Base-by-base conservation (phyloP, 1,140 invertebrate genomes). In the Homalodisca vitripennis region DNA sequence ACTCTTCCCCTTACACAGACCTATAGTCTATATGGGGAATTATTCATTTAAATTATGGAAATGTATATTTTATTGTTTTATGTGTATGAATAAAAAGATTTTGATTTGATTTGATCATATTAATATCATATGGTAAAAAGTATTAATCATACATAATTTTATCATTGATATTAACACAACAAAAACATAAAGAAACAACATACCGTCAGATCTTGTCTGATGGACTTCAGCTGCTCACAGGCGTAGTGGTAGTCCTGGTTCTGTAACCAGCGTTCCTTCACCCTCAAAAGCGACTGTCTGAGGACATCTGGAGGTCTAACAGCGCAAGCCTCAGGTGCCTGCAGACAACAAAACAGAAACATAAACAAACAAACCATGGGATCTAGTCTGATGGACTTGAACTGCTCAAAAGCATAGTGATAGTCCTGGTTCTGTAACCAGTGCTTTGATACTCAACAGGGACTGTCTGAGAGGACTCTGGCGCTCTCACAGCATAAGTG, bases 211-310 rank as follows among this genome's bases (percentile, higher is more conserved):
- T 99, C 98, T 84, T 99, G 98, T 74, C 98, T 84, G 76, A 99
- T 98, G 17, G 96, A 98, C 82, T 99, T 99, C 31, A 99, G 82
- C 82, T 99, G 97, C 87, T 99, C 96, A 84, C 96, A 98, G 66
- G 93, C 91, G 84, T 97, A 98, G 80, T 88, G 88, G 82, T 99
- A 98, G 82, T 99, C 96, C 77, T 91, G 89, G 76, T 91, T 93
- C 65, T 86, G 82, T 63, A 90, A 86, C 95, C 97, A 99, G 73
- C 91, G 89, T 66, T 89, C 85, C 81, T 98, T 96, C 0, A 98
- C 95, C 83, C 94, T 92, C 75, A 85, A 85, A 73, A 99, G 84
- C 48, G 96, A 94, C 79, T 88, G 88, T 74, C 84, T 85, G 41
- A 99, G 84, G 55, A 98, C 88, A 78, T 89, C 85, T 75, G 92